A percentile compares a stretch with the other conserved stretches of the same genome.
Conservation (phyloP, 1,140 invertebrate species). For the Drosophila oshimai region DNA sequence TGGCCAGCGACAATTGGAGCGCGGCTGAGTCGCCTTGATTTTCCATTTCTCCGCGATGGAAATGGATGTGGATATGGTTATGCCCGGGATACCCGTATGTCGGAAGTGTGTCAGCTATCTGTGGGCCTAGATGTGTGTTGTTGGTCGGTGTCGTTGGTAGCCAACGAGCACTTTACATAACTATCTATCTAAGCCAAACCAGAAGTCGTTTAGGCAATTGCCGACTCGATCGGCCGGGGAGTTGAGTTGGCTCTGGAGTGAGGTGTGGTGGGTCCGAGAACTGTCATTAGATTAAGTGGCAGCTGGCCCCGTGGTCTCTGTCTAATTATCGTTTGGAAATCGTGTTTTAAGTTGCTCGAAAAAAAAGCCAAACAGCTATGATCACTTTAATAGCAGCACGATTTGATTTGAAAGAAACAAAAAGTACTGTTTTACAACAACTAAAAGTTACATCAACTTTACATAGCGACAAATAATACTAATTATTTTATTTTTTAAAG, state of each 20-base stretch:
- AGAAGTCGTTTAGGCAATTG: slow-evolving; percentile 75
- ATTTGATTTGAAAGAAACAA: background rate
- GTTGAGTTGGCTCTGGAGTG: background rate
- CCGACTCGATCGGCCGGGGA: slow-evolving; percentile 7
- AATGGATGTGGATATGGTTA: slow-evolving; percentile 36
- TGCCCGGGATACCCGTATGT: slow-evolving; percentile 16
- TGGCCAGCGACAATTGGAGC: slow-evolving; percentile 25
- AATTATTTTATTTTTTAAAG: too few species aligned
- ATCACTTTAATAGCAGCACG: background rate
- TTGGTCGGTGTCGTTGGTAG: background rate
- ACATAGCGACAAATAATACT: too few species aligned
- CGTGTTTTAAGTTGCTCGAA: slow-evolving; percentile 57
- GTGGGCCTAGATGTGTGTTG: too few species aligned
- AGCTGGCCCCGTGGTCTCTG: slow-evolving; percentile 34
- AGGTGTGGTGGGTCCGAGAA: slow-evolving; percentile 52
- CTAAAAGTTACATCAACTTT: too few species aligned
- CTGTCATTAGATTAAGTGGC: slow-evolving; percentile 79
- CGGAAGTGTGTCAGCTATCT: slow-evolving; percentile 70
- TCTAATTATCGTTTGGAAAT: slow-evolving; percentile 75
- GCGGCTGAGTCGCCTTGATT: slow-evolving; percentile 29
- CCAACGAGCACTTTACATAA: slow-evolving; percentile 39
- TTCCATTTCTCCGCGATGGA: slow-evolving; percentile 46
- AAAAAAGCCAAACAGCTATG: background rate
- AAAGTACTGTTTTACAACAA: too few species aligned
- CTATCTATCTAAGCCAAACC: slow-evolving; percentile 51